Evolutionary conservation across 2,113 vertebrate genomes (phyloP), one percentile per base, ranked within the genome.

Genomic region (Leptocoma aspasia): DNA sequence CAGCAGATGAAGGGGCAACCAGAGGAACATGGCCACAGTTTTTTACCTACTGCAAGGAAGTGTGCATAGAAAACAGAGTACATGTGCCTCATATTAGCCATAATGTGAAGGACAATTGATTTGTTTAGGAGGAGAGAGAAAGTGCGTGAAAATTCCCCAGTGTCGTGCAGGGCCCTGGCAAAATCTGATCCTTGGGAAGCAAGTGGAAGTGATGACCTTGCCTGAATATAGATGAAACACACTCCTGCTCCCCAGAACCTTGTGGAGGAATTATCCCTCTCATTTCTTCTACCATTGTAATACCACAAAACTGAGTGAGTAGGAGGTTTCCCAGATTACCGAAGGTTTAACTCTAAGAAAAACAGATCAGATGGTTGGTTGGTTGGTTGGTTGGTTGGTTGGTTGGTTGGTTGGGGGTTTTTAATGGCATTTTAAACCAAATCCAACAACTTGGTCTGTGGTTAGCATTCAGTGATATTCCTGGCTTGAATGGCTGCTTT

Each of bases 341-440:
- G 1, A 18, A 9, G 3, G 6, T 23, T 59, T 69, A 79, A 60
- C 14, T 52, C 42, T 39, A 28, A 70, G 53, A 39, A 50, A 75
- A 87, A 30, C 10, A 45, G n/a, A 49, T 54, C 33, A 42, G 15
- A 24, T 61, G 6, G 16, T 9, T 50, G 35, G 10, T 44, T 65
- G 37, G 45, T 22, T 47, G 45, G 45, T 59, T 16, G 56, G 56
- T n/a, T n/a, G n/a, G n/a, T n/a, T n/a, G n/a, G n/a, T n/a, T n/a
- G n/a, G n/a, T n/a, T n/a, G n/a, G 39, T 39, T 59, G n/a, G 0
- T 26, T 27, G 31, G 18, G 1, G 1, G 2, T 4, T 70, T 78
- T 76, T 54, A 66, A 56, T 23, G 37, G 39, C 17, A 33, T 47
- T 79, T 63, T 82, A 75, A 90, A 90, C 23, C 65, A 87, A 82